Base-by-base conservation (phyloP, 2,113 vertebrate species). In the Phalacrocorax brasilianus region DNA sequence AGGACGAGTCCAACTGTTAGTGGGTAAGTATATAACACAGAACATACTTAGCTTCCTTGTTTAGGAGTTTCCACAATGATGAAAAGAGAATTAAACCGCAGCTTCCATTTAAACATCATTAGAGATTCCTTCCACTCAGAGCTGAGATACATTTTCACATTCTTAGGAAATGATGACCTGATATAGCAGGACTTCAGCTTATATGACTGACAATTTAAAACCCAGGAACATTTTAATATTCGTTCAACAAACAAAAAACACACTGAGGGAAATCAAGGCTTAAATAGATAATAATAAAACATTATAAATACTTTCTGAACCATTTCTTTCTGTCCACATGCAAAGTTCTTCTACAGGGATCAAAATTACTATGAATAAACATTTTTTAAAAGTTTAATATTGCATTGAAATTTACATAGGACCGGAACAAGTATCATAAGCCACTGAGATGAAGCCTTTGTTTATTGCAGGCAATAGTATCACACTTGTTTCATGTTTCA, bases 151-250 rank as follows among this genome's bases (percentile, higher is more conserved):
- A 44, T 77, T 89, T 89, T 68, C 74, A 88, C 0, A 0, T 76
- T 78, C 19, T 53, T 0, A 0, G 49, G 66, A 88, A 87, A 89
- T 0, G 0, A 75, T 79, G 30, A 17, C 13, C 33, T 53, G n/a
- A 84, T 75, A 67, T 13, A 72, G 18, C 35, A 78, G 38, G 49
- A 72, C 30, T 61, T 89, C 28, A 81, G 5, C 12, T 89, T 63
- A 26, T 19, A 52, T 14, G 45, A 59, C 32, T 66, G 40, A 27
- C 84, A 61, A 73, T 88, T 91, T 75, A 89, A 80, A 35, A 21
- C 8, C 20, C n/a, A 65, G 24, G 32, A 91, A 81, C 6, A n/a
- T 38, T 59, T 81, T 22, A 67, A 63, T 91, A 63, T 42, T 83
- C 11, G 56, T 66, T 81, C 62, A 79, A 79, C 21, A 76, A 42